These are phyloP conservation scores for Sminthurides aquaticus DNA, from an alignment of 2,888 invertebrate genomes.

Conservation along the genomic window DNA sequence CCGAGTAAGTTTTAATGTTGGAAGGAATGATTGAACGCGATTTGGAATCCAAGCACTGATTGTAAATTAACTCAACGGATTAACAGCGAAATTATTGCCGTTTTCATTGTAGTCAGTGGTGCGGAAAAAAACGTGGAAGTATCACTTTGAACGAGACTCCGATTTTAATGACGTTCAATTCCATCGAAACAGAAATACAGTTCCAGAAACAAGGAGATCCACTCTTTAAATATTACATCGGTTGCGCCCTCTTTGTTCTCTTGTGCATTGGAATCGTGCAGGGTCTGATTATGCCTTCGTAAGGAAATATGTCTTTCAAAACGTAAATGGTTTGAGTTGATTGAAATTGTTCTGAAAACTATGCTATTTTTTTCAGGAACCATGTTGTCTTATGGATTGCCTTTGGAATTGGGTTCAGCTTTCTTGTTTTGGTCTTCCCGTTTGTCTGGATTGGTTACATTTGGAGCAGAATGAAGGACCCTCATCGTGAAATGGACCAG, in stretches of 20 bases:
- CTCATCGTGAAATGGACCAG: slow-evolving; percentile 48
- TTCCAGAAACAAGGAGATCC: slow-evolving; percentile 71
- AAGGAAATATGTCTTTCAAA: not conserved
- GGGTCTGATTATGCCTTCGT: slow-evolving; percentile 52
- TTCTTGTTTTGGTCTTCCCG: slow-evolving; percentile 58
- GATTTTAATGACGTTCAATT: slow-evolving; percentile 58
- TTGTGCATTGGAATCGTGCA: slow-evolving; percentile 57
- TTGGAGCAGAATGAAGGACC: slow-evolving; percentile 55
- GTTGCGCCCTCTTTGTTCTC: slow-evolving; percentile 56
- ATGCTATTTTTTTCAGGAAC: slow-evolving; percentile 30
- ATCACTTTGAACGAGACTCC: slow-evolving; percentile 51
- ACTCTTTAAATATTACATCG: slow-evolving; percentile 72
- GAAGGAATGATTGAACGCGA: too few species aligned
- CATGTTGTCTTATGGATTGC: slow-evolving; percentile 40
- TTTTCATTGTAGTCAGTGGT: too few species aligned
- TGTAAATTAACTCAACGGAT: too few species aligned
- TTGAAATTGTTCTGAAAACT: too few species aligned
- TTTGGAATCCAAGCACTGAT: too few species aligned
- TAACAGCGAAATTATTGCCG: too few species aligned
- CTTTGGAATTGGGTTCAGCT: slow-evolving; percentile 42
- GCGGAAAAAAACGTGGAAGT: slow-evolving; percentile 51
- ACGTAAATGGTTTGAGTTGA: too few species aligned
- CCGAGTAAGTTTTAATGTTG: slow-evolving; percentile 53
- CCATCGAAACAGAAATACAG: slow-evolving; percentile 60
- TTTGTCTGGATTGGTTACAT: slow-evolving; percentile 69